Conservation (phyloP, 2,113 vertebrate genomes). For the Vireo altiloquus region DNA sequence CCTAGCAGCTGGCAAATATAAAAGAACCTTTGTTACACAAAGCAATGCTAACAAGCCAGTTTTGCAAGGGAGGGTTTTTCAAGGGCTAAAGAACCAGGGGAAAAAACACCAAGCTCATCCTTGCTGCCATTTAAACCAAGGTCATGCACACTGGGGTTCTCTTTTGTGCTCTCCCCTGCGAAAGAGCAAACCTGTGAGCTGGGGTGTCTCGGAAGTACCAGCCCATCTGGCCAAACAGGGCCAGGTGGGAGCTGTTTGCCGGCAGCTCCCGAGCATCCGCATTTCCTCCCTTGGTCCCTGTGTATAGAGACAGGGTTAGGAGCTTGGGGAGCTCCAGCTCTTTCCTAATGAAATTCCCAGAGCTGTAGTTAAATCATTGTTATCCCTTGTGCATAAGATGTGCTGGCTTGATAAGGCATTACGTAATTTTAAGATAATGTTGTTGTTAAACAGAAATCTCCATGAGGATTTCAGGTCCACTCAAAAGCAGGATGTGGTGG, state of each 20-base stretch:
- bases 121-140: background rate
- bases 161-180: background rate
- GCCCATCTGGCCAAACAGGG: background rate
- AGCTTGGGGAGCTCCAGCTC: background rate
- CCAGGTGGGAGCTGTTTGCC: background rate
- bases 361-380: background rate
- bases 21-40: background rate
- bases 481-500: slow-evolving; percentile 21
- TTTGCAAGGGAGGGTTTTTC: background rate
- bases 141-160: fast-evolving
- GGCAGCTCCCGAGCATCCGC: fast-evolving
- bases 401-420: slow-evolving; percentile 56
- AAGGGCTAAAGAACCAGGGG: background rate
- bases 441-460: slow-evolving; percentile 33
- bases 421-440: slow-evolving; percentile 46
- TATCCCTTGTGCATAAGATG: slow-evolving; percentile 30
- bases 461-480: slow-evolving; percentile 31
- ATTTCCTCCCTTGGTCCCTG: fast-evolving
- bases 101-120: background rate
- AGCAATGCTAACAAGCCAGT: background rate
- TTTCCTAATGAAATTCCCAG: background rate
- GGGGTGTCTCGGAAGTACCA: fast-evolving
- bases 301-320: fast-evolving
- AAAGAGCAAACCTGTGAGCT: fast-evolving
- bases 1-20: background rate